Percentiles rank a stretch among this genome's conserved stretches.
These are phyloP conservation scores for Palythoa caribaeorum DNA, from an alignment of 92 coral and sea anemone genomes.

Conservation along the genomic window DNA sequence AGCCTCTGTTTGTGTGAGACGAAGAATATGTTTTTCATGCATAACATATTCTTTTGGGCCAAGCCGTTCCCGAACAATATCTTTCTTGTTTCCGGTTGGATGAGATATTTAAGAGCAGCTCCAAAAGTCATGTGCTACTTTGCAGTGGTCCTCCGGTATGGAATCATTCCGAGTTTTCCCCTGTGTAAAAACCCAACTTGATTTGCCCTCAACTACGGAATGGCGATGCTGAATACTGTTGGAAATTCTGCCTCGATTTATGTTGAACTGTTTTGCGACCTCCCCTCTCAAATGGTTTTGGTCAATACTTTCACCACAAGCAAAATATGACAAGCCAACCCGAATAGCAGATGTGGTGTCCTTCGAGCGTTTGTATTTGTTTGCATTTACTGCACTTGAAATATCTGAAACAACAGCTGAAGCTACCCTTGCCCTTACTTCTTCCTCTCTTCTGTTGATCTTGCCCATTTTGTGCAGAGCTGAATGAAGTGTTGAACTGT, in stretches of 20 bases:
- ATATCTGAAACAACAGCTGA: not conserved
- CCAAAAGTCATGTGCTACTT: not conserved
- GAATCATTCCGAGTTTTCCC: not conserved
- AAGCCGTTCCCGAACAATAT: not conserved
- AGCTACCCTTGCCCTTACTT: not conserved
- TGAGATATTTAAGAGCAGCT: not conserved
- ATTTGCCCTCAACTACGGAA: not conserved
- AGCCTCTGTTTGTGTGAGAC: slow-evolving; percentile 1
- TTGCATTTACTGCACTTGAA: not conserved
- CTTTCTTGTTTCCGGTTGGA: slow-evolving; percentile 5
- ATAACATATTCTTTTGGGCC: not conserved
- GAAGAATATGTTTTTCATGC: slow-evolving; percentile 3
- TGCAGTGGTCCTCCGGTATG: not conserved
- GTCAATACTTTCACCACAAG: not conserved
- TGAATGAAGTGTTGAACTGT: not conserved
- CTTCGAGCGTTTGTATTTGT: not conserved
- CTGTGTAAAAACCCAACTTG: not conserved
- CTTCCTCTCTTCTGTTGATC: not conserved
- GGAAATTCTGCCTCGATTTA: not conserved
- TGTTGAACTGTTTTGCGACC: not conserved
- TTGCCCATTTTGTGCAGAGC: not conserved
- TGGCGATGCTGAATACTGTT: not conserved
- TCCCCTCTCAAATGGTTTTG: not conserved
- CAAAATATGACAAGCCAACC: not conserved
- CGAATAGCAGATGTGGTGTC: not conserved